A percentile compares a stretch with the other conserved stretches of the same genome.
phyloP scores from a whole-genome alignment of 1,140 invertebrate genomes.

The Scaptodrosophila lebanonensis region DNA sequence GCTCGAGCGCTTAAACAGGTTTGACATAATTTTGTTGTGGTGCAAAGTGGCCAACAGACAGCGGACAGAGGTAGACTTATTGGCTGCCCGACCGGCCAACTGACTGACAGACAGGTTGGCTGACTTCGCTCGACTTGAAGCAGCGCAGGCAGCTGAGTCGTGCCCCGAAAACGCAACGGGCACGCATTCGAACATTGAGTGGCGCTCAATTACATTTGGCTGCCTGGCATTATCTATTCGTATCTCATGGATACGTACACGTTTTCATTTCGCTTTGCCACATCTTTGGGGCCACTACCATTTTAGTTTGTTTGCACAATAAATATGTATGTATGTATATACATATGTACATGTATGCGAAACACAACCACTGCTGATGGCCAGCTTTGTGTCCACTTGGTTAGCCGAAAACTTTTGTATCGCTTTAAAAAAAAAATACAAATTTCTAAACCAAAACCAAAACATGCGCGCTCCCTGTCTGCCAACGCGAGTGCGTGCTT shows the following conservation, averaged over 20 bases:
- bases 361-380: slow-evolving; percentile 3
- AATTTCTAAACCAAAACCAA: slow-evolving; percentile 56
- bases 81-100: not conserved
- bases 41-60: slow-evolving; percentile 27
- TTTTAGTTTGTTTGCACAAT: slow-evolving; percentile 64
- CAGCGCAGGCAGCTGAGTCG: slow-evolving; percentile 11
- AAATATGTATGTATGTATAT: too few relatives aligned
- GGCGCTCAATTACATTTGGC: slow-evolving; percentile 9
- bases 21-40: slow-evolving; percentile 55
- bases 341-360: slow-evolving; percentile 25
- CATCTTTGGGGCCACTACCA: slow-evolving; percentile 39
- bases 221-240: slow-evolving; percentile 35
- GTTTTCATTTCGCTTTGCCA: slow-evolving; percentile 9
- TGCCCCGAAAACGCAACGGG: not conserved
- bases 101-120: slow-evolving; percentile 14
- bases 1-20: slow-evolving; percentile 62
- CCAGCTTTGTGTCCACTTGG: slow-evolving; percentile 16
- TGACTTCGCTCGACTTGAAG: not conserved
- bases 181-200: slow-evolving; percentile 11
- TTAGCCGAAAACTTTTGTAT: slow-evolving; percentile 42
- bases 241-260: slow-evolving; percentile 46
- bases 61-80: not conserved
- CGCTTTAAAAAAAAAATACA: too few relatives aligned
- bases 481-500: too few relatives aligned
- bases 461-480: too few relatives aligned